These are phyloP conservation scores for Lithophane leautieri DNA, from an alignment of 2,888 invertebrate genomes.

Conservation along the genomic window DNA sequence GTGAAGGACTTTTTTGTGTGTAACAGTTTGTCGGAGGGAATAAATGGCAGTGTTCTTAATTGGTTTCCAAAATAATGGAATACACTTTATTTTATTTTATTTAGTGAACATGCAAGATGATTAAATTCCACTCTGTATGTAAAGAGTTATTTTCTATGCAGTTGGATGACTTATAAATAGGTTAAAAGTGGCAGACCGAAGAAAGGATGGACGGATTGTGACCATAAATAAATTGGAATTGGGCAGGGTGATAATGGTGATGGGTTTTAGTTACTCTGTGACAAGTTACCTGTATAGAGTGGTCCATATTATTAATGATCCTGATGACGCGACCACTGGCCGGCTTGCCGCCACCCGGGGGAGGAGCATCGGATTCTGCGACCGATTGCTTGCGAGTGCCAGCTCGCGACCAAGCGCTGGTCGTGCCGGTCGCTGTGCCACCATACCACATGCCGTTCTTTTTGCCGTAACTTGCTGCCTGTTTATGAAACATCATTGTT, in stretches of 20 bases:
- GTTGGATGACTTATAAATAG: too few relatives aligned
- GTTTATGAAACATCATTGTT: constrained; percentile 47
- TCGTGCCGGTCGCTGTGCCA: constrained; percentile 88
- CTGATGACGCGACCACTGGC: constrained; percentile 96
- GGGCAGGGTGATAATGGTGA: too few relatives aligned
- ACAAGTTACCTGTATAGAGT: constrained; percentile 94
- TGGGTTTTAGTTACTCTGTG: too few relatives aligned
- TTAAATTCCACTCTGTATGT: too few relatives aligned
- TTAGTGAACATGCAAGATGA: too few relatives aligned
- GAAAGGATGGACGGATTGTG: too few relatives aligned
- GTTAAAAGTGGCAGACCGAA: too few relatives aligned
- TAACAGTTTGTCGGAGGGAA: neutral
- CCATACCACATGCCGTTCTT: constrained; percentile 97
- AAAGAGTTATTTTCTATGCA: too few relatives aligned
- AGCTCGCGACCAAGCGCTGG: constrained; percentile 93
- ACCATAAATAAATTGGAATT: too few relatives aligned
- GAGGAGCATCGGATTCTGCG: constrained; percentile 94
- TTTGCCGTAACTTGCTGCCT: constrained; percentile 97
- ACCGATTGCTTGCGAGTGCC: constrained; percentile 95
- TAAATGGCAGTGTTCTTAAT: neutral
- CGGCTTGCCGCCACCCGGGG: constrained; percentile 93
- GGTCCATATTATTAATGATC: constrained; percentile 98
- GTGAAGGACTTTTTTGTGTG: neutral
- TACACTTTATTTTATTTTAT: neutral
- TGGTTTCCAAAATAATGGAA: neutral